Conservation (phyloP, 2,888 invertebrate species). For the Epirrhoe tristata region DNA sequence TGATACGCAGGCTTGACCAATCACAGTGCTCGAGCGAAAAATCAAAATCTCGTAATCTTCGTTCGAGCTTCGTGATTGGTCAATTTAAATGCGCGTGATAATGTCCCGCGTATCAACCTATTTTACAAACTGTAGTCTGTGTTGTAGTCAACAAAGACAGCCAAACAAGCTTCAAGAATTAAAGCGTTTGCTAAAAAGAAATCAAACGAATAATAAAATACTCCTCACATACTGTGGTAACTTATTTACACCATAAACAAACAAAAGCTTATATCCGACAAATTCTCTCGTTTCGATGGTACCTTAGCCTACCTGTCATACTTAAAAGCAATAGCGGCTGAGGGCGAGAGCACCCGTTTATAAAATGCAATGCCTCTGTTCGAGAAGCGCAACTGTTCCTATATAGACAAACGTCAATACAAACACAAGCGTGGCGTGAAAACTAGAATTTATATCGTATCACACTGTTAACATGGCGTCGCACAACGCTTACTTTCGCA, state of each 20-base stretch:
- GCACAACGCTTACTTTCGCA: slow-evolving; percentile 3
- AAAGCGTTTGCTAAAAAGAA: too few species aligned
- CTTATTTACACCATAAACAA: not conserved
- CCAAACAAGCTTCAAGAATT: too few species aligned
- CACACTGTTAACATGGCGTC: too few species aligned
- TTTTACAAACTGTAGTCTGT: too few species aligned
- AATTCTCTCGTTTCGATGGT: not conserved
- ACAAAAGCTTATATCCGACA: not conserved
- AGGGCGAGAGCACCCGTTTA: not conserved
- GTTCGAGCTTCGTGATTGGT: too few species aligned
- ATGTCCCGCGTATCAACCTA: too few species aligned
- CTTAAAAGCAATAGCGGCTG: not conserved
- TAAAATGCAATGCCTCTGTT: not conserved
- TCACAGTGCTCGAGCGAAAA: too few species aligned
- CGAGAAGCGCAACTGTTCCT: not conserved
- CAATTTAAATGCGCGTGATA: too few species aligned
- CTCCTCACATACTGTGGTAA: not conserved
- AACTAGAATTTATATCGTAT: not conserved
- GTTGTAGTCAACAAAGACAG: too few species aligned
- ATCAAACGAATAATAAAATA: not conserved
- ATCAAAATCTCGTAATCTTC: too few species aligned
- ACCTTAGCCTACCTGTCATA: not conserved
- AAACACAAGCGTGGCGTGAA: not conserved
- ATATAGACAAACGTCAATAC: not conserved
- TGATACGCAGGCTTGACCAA: too few species aligned